Percentiles rank a stretch among this genome's conserved stretches.
phyloP scores from a whole-genome alignment of 1,140 invertebrate species.

The Heterodera carotae region DNA sequence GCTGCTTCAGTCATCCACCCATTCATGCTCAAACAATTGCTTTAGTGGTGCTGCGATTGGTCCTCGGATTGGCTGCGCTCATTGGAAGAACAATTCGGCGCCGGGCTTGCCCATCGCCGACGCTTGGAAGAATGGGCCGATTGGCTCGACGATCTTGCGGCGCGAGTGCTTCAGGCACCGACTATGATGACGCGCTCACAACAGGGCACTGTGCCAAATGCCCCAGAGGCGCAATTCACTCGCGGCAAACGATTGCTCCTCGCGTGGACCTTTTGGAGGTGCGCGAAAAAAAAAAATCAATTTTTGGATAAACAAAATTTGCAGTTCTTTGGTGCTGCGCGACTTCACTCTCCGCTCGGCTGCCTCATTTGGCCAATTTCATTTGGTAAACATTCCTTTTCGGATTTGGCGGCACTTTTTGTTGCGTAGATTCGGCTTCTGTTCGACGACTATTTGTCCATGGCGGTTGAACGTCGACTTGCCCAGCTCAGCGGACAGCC shows the following conservation, averaged over 20 bases:
- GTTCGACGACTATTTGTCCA: slow-evolving; percentile 99
- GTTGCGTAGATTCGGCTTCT: not conserved
- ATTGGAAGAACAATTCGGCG: slow-evolving; percentile 48
- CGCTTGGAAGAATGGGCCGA: slow-evolving; percentile 92
- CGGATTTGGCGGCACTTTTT: not conserved
- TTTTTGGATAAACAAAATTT: slow-evolving; percentile 55
- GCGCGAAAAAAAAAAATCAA: slow-evolving; percentile 36
- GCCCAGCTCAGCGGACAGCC: slow-evolving; percentile 85
- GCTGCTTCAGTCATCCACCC: no score
- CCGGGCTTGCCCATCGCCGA: slow-evolving; percentile 83
- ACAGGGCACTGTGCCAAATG: slow-evolving; percentile 66
- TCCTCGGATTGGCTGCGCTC: slow-evolving; percentile 72
- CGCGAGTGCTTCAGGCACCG: slow-evolving; percentile 79
- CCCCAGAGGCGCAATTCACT: slow-evolving; percentile 65
- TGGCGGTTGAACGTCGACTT: slow-evolving; percentile 93
- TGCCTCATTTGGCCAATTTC: slow-evolving; percentile 97
- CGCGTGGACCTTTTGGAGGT: slow-evolving; percentile 98
- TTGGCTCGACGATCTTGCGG: slow-evolving; percentile 88
- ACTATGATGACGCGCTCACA: slow-evolving; percentile 30
- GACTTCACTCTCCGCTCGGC: slow-evolving; percentile 91
- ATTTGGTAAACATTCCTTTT: slow-evolving; percentile 87
- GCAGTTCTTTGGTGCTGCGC: slow-evolving; percentile 82
- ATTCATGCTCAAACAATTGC: not conserved
- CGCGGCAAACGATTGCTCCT: slow-evolving; percentile 82
- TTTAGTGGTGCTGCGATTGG: slow-evolving; percentile 77